Percentiles rank a stretch among this genome's conserved stretches.
phyloP scores from a whole-genome alignment of 2,113 vertebrate genomes.

The Nestor notabilis region DNA sequence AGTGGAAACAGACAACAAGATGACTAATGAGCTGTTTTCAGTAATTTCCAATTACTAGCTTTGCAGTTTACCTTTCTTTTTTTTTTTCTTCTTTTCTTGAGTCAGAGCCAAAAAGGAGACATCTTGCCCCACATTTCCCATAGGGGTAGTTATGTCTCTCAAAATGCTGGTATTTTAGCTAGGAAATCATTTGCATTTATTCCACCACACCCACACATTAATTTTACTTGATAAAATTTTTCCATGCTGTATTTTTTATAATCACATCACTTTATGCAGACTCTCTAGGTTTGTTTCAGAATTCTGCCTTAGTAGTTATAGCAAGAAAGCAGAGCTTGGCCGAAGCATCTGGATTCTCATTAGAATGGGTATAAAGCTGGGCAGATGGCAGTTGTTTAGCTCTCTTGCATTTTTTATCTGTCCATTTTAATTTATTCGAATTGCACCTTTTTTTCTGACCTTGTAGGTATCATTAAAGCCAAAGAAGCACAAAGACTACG shows the following conservation, averaged over 20 bases:
- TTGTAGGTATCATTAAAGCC: neutral
- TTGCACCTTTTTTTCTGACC: neutral
- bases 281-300: neutral
- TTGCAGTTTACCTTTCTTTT: conserved; percentile 52
- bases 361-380: neutral
- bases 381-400: neutral
- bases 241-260: neutral
- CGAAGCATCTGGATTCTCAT: neutral
- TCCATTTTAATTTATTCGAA: neutral
- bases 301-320: neutral
- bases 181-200: accelerated
- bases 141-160: neutral
- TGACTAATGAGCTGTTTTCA: conserved; percentile 70
- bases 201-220: neutral
- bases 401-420: neutral
- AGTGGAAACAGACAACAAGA: conserved; percentile 64
- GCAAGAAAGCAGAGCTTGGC: neutral
- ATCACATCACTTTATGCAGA: neutral
- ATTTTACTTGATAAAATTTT: neutral
- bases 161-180: neutral
- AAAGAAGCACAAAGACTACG: neutral
- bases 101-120: conserved; percentile 30
- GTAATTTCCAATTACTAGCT: conserved; percentile 64
- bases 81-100: conserved; percentile 6
- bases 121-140: conserved; percentile 20